Evolutionary conservation across 2,797 vertebrate genomes (phyloP), one percentile per base, ranked within the genome.

Genomic region (Poeciliopsis paucimaculata): DNA sequence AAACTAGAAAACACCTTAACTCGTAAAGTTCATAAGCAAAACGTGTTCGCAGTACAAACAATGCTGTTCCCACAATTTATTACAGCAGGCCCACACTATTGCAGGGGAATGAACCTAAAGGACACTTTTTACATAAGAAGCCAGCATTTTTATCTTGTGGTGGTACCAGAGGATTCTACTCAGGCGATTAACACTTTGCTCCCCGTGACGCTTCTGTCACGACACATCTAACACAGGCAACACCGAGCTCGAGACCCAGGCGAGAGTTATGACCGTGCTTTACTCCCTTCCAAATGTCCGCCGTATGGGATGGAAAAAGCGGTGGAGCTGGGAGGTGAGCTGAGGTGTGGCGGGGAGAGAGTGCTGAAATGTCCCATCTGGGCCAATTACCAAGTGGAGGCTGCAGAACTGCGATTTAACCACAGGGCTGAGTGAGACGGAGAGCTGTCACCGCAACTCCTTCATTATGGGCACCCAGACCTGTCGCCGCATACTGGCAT

Each of bases 361-460:
- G 83, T 77, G 90, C 88, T 90, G 85, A 93, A 92, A 93, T 60
- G 86, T 92, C 87, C 92, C 91, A 89, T 83, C 77, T 84, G 91
- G 89, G 86, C 91, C 94, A 92, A 93, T 94, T 93, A 94, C 82
- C 85, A 79, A 43, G 75, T 80, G 78, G 82, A 85, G 81, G 74
- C 82, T 78, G 39, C 79, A 85, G 86, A 46, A 46, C 82, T 77
- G 85, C 34, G 73, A 90, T 87, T 82, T 83, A 82, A 90, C 86
- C 87, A 23, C 84, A 85, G 78, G 83, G 79, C 84, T 23, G 80
- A 88, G 85, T 81, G 64, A 82, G 85, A 88, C n/a, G 73, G 78
- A 82, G 86, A 76, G 84, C 88, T 83, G 80, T 89, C 84, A 78
- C 90, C 87, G 70, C 89, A 79, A 77, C 84, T 60, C 84, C 83